Evolutionary conservation across 2,888 invertebrate species (phyloP).

Genomic region (Meganola albula): DNA sequence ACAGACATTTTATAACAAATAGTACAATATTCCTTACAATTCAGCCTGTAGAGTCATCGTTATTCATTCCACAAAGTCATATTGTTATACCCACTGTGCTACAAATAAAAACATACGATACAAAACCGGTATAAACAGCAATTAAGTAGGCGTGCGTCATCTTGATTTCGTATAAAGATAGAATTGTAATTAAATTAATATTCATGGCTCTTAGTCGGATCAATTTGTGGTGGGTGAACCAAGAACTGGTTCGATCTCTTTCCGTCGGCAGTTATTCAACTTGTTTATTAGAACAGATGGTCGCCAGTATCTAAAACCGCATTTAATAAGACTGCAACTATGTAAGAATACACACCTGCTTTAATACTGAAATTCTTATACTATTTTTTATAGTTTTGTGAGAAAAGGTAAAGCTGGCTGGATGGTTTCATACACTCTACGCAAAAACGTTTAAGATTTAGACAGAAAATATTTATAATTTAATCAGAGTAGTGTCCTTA

Average conservation of each 20-base stretch:
- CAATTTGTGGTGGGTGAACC: constrained; percentile 54
- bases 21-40: no score
- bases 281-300: constrained; percentile 46
- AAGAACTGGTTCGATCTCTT: constrained; percentile 57
- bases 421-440: no score
- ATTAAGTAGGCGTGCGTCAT: constrained; percentile 54
- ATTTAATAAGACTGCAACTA: no score
- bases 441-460: no score
- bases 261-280: constrained; percentile 57
- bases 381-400: no score
- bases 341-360: constrained; percentile 59
- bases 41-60: constrained; percentile 16
- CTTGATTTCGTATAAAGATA: constrained; percentile 43
- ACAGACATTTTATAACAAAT: no score
- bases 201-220: constrained; percentile 59
- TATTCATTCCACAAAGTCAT: constrained; percentile 34
- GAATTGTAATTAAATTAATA: constrained; percentile 64
- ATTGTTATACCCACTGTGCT: constrained; percentile 37
- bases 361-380: no score
- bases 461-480: no score
- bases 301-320: constrained; percentile 54
- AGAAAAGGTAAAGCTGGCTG: no score
- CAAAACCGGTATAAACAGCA: constrained; percentile 39
- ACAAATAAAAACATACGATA: constrained; percentile 45
- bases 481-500: no score